Conservation (phyloP, 2,113 vertebrate species). For the Excalfactoria chinensis region DNA sequence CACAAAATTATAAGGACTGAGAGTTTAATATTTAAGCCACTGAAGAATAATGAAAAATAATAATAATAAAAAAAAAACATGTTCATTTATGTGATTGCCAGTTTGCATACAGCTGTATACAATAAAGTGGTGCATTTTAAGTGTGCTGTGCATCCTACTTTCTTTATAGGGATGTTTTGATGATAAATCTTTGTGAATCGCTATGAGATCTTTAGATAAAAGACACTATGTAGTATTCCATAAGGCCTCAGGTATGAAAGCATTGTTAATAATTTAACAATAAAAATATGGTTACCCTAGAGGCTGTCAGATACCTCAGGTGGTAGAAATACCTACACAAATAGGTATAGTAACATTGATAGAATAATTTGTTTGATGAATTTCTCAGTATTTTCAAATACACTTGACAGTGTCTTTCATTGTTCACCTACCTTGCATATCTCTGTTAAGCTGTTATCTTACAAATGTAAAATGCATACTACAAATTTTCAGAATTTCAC, state of each 20-base stretch:
- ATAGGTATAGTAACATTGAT: background rate
- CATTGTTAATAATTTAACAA: slow-evolving; percentile 29
- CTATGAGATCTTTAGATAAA: background rate
- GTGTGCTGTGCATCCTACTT: background rate
- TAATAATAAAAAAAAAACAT: background rate
- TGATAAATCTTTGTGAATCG: background rate
- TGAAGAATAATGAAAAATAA: background rate
- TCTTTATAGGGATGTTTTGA: background rate
- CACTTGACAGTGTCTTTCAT: background rate
- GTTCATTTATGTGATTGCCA: background rate
- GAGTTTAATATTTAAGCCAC: background rate
- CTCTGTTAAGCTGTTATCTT: background rate
- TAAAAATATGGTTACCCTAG: background rate
- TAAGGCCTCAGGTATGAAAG: background rate
- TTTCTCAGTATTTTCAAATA: background rate
- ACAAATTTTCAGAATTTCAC: background rate
- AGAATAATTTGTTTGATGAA: slow-evolving; percentile 20
- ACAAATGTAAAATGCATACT: background rate
- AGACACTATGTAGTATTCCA: background rate
- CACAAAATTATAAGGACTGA: background rate
- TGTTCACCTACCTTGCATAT: background rate
- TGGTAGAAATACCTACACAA: background rate
- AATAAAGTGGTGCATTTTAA: background rate
- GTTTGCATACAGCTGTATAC: background rate
- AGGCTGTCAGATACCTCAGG: background rate